Evolutionary conservation across 2,113 vertebrate species (phyloP), one percentile per base, ranked within the genome.

Genomic region (Osmerus eperlanus): DNA sequence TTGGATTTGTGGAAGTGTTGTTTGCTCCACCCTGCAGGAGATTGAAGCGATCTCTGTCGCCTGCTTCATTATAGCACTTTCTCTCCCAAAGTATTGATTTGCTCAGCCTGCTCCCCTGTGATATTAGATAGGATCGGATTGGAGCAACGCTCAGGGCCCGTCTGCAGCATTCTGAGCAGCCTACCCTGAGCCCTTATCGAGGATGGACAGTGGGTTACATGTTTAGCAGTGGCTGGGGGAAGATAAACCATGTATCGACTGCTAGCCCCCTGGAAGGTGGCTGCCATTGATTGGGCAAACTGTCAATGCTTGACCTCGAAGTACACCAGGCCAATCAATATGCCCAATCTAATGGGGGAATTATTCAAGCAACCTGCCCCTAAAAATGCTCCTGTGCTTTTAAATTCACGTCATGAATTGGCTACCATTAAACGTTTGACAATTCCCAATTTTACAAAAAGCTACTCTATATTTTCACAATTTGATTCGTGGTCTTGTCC

Each of bases 181-280:
- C 15, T 23, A 32, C 54, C 36, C 23, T n/a, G 23, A 56, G n/a
- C 21, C 62, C 25, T 23, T 19, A 67, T n/a, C 0, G 71, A 80
- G 77, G 75, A 63, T 51, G 23, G 52, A 62, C 72, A 72, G 74
- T 36, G 76, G 75, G 71, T 14, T 65, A 11, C 74, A 77, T 79
- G 69, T 77, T 67, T 70, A 52, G 53, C 67, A 41, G 70, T 63
- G 77, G 74, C 65, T 68, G 64, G 61, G 23, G 60, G 55, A 51
- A 81, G 87, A 90, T 88, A 86, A 85, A 86, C 58, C 71, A 36
- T 83, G 74, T 87, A 91, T 91, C 83, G 89, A 90, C 79, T 72
- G 78, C 80, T 54, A 68, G 47, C 32, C 21, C 75, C 80, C 77
- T 32, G 81, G 75, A 23, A 82, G 86, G 72, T 75, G 78, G 74